Conservation (phyloP, 2,888 invertebrate species). For the Melieria omissa region DNA sequence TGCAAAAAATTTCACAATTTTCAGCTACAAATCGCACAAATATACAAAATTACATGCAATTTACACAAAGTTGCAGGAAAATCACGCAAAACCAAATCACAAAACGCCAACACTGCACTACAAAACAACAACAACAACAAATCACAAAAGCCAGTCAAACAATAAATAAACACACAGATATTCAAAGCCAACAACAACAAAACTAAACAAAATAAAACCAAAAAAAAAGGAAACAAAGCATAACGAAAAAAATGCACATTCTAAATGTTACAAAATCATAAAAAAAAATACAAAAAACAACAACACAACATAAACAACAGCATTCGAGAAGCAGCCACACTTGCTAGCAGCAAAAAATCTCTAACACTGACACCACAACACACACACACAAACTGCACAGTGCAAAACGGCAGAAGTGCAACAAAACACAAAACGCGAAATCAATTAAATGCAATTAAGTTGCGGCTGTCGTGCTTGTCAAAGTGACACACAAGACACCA, state of each 20-base stretch:
- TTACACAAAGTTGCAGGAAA: not conserved
- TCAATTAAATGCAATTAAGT: conserved; percentile 27
- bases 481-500: conserved; percentile 14
- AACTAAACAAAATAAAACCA: not conserved
- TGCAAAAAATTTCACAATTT: not conserved
- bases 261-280: not conserved
- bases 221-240: conserved; percentile 31
- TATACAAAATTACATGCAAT: not conserved
- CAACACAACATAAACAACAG: conserved; percentile 7
- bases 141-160: too few relatives aligned
- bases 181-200: not conserved
- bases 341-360: conserved; percentile 16
- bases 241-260: conserved; percentile 21
- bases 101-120: not conserved
- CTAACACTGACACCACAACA: conserved; percentile 12
- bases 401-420: conserved; percentile 6
- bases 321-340: conserved; percentile 22
- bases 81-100: conserved; percentile 8
- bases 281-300: conserved; percentile 38
- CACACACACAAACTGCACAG: conserved; percentile 12
- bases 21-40: not conserved
- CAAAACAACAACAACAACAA: too few relatives aligned
- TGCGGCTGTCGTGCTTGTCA: conserved; percentile 6
- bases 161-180: not conserved
- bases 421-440: conserved; percentile 17